Conservation (phyloP, 2,888 invertebrate species). For the Chrysolina americana region DNA sequence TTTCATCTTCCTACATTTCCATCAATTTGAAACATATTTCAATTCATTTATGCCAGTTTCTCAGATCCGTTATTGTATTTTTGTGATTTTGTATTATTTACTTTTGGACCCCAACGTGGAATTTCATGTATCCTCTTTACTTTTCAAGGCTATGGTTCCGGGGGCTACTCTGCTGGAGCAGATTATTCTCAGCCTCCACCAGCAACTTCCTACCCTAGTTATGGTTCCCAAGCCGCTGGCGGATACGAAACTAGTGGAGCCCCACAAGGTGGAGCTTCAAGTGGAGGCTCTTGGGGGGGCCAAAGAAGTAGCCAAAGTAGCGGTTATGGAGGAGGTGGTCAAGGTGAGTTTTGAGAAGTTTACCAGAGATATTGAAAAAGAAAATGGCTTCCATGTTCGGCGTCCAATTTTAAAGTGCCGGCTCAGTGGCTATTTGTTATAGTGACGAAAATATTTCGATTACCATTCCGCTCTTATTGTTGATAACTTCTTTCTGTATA, state of each 20-base stretch:
- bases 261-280: slow-evolving; percentile 37
- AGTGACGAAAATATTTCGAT: too few relatives aligned
- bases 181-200: slow-evolving; percentile 58
- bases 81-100: neutral
- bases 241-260: slow-evolving; percentile 28
- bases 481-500: too few relatives aligned
- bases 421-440: neutral
- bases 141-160: slow-evolving; percentile 38
- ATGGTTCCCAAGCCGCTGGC: slow-evolving; percentile 40
- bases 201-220: slow-evolving; percentile 44
- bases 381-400: slow-evolving; percentile 16
- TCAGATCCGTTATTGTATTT: neutral
- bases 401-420: slow-evolving; percentile 37
- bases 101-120: neutral
- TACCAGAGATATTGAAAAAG: neutral
- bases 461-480: too few relatives aligned
- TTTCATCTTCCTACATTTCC: neutral
- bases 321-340: slow-evolving; percentile 59
- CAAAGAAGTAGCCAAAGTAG: slow-evolving; percentile 56
- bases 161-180: slow-evolving; percentile 44
- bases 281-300: slow-evolving; percentile 57
- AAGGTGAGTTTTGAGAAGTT: slow-evolving; percentile 54
- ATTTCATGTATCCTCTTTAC: neutral
- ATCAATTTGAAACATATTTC: neutral
- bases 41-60: neutral